These are phyloP conservation scores for Ciona savignyi DNA, from an alignment of 23 tunicate genomes.

Conservation along the genomic window DNA sequence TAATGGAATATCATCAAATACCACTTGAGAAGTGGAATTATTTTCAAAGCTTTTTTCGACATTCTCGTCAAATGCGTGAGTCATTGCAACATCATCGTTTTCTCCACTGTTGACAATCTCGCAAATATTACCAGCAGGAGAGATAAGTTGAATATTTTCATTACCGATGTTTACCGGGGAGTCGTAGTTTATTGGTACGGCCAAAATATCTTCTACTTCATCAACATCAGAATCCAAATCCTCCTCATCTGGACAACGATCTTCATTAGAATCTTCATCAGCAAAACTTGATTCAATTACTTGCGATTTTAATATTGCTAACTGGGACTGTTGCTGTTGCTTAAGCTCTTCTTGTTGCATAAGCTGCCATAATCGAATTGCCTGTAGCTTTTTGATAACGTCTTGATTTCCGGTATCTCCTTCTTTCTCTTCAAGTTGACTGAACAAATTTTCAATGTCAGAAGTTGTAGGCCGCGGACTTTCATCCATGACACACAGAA, in stretches of 20 bases:
- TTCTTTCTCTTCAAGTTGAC: background rate
- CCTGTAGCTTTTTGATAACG: slow-evolving; percentile 67
- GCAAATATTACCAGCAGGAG: background rate
- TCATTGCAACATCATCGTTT: background rate
- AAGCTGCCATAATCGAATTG: slow-evolving; percentile 59
- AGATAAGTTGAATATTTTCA: background rate
- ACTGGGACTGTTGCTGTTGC: slow-evolving; percentile 60
- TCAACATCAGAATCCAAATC: background rate
- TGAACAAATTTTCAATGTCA: background rate
- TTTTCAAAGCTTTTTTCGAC: slow-evolving; percentile 4
- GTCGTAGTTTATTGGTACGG: background rate
- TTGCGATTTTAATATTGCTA: slow-evolving; percentile 52
- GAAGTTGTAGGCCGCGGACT: background rate
- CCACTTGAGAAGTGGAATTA: slow-evolving; percentile 6
- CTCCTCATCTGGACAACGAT: background rate
- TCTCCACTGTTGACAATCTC: background rate
- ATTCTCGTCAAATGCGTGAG: background rate
- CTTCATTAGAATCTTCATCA: slow-evolving; percentile 12
- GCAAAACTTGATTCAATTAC: background rate
- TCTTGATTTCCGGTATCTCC: background rate
- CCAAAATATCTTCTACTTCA: slow-evolving; percentile 11
- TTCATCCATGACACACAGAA: background rate
- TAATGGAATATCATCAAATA: slow-evolving; percentile 71
- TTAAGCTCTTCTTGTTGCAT: slow-evolving; percentile 83
- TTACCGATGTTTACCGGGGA: background rate